Conservation (phyloP, 2,113 vertebrate species). For the Platycercus adscitus region DNA sequence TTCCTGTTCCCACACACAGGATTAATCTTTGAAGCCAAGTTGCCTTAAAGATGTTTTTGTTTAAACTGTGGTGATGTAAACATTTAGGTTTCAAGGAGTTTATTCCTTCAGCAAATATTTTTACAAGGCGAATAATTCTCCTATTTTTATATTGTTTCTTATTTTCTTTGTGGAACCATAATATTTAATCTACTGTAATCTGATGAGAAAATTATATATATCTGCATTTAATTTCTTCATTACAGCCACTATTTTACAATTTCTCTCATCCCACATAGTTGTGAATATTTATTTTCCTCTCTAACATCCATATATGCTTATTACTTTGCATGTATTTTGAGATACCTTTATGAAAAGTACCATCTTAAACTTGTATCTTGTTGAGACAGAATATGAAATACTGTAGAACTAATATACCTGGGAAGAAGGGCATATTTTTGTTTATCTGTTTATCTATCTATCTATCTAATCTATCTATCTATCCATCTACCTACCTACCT, state of each 20-base stretch:
- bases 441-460: background rate
- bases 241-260: background rate
- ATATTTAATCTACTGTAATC: background rate
- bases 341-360: background rate
- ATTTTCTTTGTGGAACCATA: background rate
- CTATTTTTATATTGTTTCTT: background rate
- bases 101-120: slow-evolving; percentile 44
- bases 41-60: slow-evolving; percentile 44
- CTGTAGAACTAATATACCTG: background rate
- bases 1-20: slow-evolving; percentile 5
- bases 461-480: background rate
- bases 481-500: background rate
- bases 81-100: slow-evolving; percentile 2
- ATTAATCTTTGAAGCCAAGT: slow-evolving; percentile 12
- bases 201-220: background rate
- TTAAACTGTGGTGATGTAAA: background rate
- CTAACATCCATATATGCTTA: background rate
- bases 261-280: background rate
- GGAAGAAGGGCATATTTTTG: background rate
- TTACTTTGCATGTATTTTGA: background rate
- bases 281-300: background rate
- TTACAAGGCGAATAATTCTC: background rate
- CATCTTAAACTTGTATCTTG: background rate
- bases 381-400: background rate
- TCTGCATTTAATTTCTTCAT: background rate